These are phyloP conservation scores for Pteronotus mesoamericanus DNA, from an alignment of 2,797 vertebrate genomes.

Conservation along the genomic window DNA sequence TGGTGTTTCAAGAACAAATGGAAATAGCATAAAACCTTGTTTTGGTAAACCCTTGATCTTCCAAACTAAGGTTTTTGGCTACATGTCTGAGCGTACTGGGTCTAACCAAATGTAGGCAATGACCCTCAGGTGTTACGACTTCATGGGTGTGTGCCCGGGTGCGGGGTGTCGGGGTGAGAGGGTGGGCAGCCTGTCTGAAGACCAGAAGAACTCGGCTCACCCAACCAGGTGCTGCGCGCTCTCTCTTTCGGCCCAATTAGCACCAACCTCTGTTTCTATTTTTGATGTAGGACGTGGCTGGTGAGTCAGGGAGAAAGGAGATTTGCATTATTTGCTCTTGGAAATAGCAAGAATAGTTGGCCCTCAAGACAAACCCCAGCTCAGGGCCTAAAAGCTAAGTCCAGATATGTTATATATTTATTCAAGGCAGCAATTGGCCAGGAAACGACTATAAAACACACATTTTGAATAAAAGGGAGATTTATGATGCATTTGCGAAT, in stretches of 20 bases:
- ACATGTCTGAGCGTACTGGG: not conserved
- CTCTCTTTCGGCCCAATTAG: not conserved
- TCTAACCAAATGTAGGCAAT: not conserved
- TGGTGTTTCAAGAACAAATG: not conserved
- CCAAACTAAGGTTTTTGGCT: not conserved
- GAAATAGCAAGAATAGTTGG: slow-evolving; percentile 61
- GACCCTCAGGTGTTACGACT: not conserved
- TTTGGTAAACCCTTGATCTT: slow-evolving; percentile 24
- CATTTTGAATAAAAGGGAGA: slow-evolving; percentile 86
- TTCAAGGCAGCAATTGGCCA: slow-evolving; percentile 82
- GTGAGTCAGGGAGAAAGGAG: slow-evolving; percentile 18
- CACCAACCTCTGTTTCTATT: not conserved
- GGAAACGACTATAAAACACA: slow-evolving; percentile 85
- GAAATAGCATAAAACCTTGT: not conserved
- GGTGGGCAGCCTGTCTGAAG: not conserved
- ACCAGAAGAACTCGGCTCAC: not conserved
- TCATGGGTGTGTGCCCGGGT: rapidly evolving
- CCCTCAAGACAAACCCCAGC: slow-evolving; percentile 57
- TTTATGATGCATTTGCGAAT: slow-evolving; percentile 84
- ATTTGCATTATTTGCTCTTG: not conserved
- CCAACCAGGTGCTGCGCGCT: slow-evolving; percentile 37
- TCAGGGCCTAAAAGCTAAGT: slow-evolving; percentile 57
- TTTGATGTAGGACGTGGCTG: slow-evolving; percentile 13
- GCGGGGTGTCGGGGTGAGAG: not conserved
- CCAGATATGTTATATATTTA: slow-evolving; percentile 84